Evolutionary conservation across 2,888 invertebrate genomes (phyloP), one percentile per base, ranked within the genome.

Genomic region (Chirona hameri): DNA sequence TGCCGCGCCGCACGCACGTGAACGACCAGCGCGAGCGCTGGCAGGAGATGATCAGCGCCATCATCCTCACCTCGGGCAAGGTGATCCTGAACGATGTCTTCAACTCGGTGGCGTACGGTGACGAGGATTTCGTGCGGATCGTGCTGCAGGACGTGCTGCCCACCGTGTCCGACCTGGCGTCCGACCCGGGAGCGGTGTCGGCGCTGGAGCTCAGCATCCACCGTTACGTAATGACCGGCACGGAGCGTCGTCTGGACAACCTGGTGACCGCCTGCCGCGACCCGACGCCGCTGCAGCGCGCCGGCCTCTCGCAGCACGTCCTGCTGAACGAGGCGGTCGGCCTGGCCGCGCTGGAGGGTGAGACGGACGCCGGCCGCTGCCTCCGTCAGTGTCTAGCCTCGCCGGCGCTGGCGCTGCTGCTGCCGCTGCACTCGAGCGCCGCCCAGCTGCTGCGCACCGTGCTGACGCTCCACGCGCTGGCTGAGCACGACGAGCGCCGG

Each of bases 191-290:
- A 86, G 93, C 92, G 0, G 90, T 91, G 0, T 92, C 92, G 86
- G 90, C 91, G 0, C 88, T 94, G 31, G 92, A 93, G 87, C 91
- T 91, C 86, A 92, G 92, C 5, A 93, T 94, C 24, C 91, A 92
- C 0, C 88, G 90, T 79, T 91, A 92, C 0, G 91, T 93, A 0
- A 90, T 91, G 86, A 91, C 91, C 86, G 90, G 90, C 1, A 92
- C 92, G 86, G 90, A 91, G 82, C 89, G 91, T 85, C 90, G 90
- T 81, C 88, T 93, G 52, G 80, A 48, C 29, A 12, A 15, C 52
- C 29, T 80, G 27, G 27, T 80, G 15, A 9, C 9, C 27, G n/a
- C 15, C 15, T 14, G n/a, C 29, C 80, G 80, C 12, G 80, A 52
- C 24, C 52, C 80, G 27, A n/a, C 80, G 29, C 52, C 18, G 48